Evolutionary conservation across 2,888 invertebrate species (phyloP), one percentile per base, ranked within the genome.

Genomic region (Philonicus albiceps): DNA sequence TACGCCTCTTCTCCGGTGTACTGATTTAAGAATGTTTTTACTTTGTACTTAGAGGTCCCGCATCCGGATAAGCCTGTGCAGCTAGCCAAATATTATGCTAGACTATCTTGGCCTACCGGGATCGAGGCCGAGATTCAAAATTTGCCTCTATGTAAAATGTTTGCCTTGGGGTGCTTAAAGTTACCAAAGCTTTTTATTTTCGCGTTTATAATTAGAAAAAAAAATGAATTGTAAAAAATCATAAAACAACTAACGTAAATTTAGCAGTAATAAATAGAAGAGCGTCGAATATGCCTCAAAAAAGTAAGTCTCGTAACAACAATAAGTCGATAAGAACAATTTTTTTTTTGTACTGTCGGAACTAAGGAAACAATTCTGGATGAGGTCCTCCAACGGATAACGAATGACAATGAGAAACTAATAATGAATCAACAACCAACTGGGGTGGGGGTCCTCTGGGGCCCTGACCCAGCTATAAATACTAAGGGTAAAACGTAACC

Each of bases 381-480:
- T 84, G 73, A 84, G 73, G 72, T 73, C 72, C 37, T 84, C 43
- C 84, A 84, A 84, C 84, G 72, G 84, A 73, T 73, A 84, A 84
- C 73, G 31, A 84, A 73, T 73, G 73, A 84, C 27, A 84, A 73
- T 84, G 72, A 31, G 49, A 31, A 84, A 84, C 72, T 53, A 84
- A 84, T 22, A 73, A 84, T 73, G 73, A 84, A 84, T 84, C 43
- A 73, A 73, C 72, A 72, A 84, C 30, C 73, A 84, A 84, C 84
- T 84, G 72, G 19, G 49, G n/a, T n/a, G n/a, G 16, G 49, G 31
- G 55, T 64, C 22, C 19, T 64, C 64, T 64, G 22, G 2, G 11
- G 27, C 64, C 64, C 27, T 27, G 8, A 0, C 64, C 64, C 64
- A 81, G 34, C 55, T 81, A 81, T 78, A 81, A 81, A 81, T 81